phyloP scores from a whole-genome alignment of 1,140 invertebrate species.

The Meloidogyne exigua region DNA sequence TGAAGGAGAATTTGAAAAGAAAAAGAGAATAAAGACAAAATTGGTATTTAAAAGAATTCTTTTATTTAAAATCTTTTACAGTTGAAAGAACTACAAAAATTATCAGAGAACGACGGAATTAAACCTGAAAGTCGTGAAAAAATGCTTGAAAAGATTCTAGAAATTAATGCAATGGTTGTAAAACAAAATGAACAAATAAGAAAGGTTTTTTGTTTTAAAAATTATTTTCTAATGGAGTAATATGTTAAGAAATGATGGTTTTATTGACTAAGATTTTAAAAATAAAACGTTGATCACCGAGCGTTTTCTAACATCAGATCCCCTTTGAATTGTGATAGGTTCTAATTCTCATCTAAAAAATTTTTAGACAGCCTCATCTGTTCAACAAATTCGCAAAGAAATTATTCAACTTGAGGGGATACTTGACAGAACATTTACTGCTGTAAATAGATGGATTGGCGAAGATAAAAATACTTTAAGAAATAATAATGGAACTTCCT shows the following conservation, averaged over 20 bases:
- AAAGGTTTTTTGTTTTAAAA: conserved; percentile 23
- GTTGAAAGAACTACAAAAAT: conserved; percentile 32
- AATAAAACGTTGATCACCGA: no score
- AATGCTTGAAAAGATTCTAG: conserved; percentile 28
- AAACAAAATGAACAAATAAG: conserved; percentile 42
- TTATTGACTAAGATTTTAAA: no score
- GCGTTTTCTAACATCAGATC: no score
- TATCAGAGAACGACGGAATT: background rate
- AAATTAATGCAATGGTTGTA: conserved; percentile 35
- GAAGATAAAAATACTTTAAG: conserved; percentile 1
- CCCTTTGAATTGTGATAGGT: no score
- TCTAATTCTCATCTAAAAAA: background rate
- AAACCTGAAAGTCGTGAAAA: conserved; percentile 27
- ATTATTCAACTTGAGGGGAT: conserved; percentile 27
- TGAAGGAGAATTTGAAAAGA: conserved; percentile 11
- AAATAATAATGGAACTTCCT: background rate
- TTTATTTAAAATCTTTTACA: background rate
- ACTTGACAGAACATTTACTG: conserved; percentile 34
- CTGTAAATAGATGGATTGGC: conserved; percentile 34
- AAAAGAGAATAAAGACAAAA: conserved; percentile 26
- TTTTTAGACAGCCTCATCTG: conserved; percentile 34
- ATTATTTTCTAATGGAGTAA: background rate
- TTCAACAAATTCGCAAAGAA: conserved; percentile 23
- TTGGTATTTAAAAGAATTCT: conserved; percentile 27
- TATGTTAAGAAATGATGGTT: no score